Evolutionary conservation across 2,888 invertebrate genomes (phyloP).

Genomic region (Alentia gelatinosa): DNA sequence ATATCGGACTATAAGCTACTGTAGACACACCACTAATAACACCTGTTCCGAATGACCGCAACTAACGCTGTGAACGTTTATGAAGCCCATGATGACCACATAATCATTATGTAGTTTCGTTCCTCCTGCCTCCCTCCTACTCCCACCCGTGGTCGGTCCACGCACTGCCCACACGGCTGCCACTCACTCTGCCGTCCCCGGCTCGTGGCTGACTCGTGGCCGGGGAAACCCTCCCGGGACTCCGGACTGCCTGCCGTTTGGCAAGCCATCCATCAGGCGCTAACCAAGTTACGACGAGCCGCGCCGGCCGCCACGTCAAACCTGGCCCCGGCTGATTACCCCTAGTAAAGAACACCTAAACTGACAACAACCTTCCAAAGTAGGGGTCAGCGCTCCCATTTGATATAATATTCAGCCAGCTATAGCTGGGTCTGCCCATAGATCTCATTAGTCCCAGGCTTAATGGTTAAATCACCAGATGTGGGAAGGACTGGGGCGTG

Average conservation of each 20-base stretch:
- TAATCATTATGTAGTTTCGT: too few species aligned
- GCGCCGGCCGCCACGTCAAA: not conserved
- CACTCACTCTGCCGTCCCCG: too few species aligned
- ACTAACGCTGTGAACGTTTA: too few species aligned
- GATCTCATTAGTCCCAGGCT: not conserved
- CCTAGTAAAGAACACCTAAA: not conserved
- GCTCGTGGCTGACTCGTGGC: too few species aligned
- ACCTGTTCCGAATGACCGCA: too few species aligned
- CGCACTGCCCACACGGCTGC: too few species aligned
- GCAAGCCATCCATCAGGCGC: not conserved
- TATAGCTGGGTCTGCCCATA: not conserved
- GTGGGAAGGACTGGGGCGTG: not conserved
- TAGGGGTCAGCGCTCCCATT: not conserved
- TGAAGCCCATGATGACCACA: too few species aligned
- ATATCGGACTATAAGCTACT: too few species aligned
- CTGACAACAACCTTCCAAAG: not conserved
- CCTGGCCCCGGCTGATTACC: not conserved
- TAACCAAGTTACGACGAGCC: not conserved
- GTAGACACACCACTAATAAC: too few species aligned
- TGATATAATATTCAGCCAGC: conserved; percentile 14
- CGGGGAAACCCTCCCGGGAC: too few species aligned
- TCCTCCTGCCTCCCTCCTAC: not conserved
- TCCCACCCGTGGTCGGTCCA: not conserved
- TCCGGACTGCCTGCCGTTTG: not conserved
- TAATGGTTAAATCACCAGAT: not conserved